Percentiles rank a stretch among this genome's conserved stretches.
These are phyloP conservation scores for Campylomormyrus numenius DNA, from an alignment of 2,113 vertebrate species.

Conservation along the genomic window DNA sequence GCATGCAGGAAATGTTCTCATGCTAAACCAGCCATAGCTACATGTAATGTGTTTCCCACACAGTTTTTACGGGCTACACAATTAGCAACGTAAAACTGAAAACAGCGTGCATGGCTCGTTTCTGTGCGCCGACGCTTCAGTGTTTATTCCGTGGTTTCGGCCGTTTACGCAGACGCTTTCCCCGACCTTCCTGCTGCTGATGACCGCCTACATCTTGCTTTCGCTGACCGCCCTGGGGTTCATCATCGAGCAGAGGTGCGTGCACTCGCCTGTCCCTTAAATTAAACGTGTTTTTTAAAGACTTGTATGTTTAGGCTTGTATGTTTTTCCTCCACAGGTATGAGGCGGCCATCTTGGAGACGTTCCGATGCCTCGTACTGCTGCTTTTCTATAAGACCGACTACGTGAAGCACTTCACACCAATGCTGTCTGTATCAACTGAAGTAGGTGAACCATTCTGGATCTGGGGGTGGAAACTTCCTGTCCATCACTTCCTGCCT, in stretches of 20 bases:
- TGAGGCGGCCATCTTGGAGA: slow-evolving; percentile 61
- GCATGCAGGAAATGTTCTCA: neutral
- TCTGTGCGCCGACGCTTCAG: neutral
- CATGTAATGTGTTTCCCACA: neutral
- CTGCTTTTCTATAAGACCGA: slow-evolving; percentile 48
- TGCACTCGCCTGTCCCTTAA: neutral
- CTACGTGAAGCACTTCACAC: slow-evolving; percentile 48
- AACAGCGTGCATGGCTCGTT: neutral
- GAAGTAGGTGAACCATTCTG: slow-evolving; percentile 62
- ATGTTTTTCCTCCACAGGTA: slow-evolving; percentile 52
- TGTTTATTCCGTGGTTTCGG: neutral
- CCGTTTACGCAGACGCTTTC: slow-evolving; percentile 48
- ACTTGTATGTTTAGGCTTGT: neutral
- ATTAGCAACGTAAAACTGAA: neutral
- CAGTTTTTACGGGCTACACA: neutral
- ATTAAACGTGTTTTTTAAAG: neutral
- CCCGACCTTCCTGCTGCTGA: slow-evolving; percentile 65
- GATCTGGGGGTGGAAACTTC: neutral
- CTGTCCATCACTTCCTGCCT: neutral
- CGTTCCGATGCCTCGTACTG: slow-evolving; percentile 63
- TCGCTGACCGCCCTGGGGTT: slow-evolving; percentile 76
- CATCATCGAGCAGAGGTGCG: slow-evolving; percentile 76
- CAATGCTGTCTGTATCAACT: slow-evolving; percentile 47
- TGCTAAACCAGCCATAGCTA: neutral
- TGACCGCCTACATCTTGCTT: slow-evolving; percentile 70